Evolutionary conservation across 1,140 invertebrate species (phyloP).

Genomic region (Melanaphis sacchari): DNA sequence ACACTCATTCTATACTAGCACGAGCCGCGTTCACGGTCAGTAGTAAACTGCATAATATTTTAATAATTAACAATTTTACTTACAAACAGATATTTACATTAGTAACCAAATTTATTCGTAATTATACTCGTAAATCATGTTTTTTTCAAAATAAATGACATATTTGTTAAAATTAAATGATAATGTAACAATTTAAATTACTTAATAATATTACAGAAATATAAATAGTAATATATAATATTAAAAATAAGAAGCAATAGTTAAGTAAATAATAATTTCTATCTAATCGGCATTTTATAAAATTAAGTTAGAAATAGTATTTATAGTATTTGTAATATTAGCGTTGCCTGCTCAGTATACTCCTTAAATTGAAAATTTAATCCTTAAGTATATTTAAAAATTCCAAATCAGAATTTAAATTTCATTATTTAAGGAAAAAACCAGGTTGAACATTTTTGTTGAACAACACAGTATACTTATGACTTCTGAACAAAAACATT

Average conservation of each 20-base stretch:
- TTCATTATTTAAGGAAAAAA: neutral
- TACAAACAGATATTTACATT: neutral
- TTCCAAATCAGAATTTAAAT: neutral
- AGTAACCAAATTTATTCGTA: neutral
- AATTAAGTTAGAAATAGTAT: neutral
- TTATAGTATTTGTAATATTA: no score
- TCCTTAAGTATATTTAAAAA: neutral
- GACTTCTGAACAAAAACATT: neutral
- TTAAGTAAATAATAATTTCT: neutral
- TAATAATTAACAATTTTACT: neutral
- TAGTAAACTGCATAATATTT: neutral
- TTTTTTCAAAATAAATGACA: neutral
- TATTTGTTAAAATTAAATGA: no score
- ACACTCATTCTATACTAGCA: neutral
- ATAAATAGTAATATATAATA: no score
- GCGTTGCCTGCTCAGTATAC: neutral
- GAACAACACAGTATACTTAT: neutral
- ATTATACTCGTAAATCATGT: neutral
- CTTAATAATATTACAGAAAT: no score
- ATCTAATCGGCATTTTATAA: neutral
- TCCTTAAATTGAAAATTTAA: neutral
- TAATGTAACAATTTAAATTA: no score
- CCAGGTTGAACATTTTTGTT: neutral
- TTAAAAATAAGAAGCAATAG: no score
- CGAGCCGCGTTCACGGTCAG: neutral